Percentiles rank a stretch among this genome's conserved stretches.
These are phyloP conservation scores for Columba janthina DNA, from an alignment of 2,113 vertebrate genomes.

Conservation along the genomic window DNA sequence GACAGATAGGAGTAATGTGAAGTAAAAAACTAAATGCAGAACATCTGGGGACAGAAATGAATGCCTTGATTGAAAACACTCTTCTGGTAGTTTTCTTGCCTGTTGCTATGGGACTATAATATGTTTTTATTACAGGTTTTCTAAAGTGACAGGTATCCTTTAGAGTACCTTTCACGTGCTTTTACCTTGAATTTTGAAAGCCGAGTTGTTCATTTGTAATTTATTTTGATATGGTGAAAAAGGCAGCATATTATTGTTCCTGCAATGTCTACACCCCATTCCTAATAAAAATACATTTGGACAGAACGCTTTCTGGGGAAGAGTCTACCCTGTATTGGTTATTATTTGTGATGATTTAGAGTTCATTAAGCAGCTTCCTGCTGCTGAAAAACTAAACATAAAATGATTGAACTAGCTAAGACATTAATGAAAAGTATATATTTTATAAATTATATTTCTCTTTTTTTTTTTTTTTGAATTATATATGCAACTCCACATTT, in stretches of 20 bases:
- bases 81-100: background rate
- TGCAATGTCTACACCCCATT: background rate
- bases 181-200: constrained; percentile 36
- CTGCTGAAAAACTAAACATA: background rate
- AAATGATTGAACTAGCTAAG: background rate
- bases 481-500: background rate
- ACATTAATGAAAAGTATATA: background rate
- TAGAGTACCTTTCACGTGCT: background rate
- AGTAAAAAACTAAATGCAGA: constrained; percentile 40
- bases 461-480: background rate
- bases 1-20: constrained; percentile 40
- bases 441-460: background rate
- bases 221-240: background rate
- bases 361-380: background rate
- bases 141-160: constrained; percentile 29
- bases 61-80: constrained; percentile 48
- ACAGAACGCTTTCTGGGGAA: background rate
- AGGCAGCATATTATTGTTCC: background rate
- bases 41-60: constrained; percentile 42
- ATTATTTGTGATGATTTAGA: background rate
- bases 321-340: background rate
- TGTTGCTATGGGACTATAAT: background rate
- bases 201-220: background rate
- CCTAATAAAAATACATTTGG: background rate
- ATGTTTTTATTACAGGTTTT: background rate